Conservation (phyloP, 2,888 invertebrate species). For the Cephus nigrinus region DNA sequence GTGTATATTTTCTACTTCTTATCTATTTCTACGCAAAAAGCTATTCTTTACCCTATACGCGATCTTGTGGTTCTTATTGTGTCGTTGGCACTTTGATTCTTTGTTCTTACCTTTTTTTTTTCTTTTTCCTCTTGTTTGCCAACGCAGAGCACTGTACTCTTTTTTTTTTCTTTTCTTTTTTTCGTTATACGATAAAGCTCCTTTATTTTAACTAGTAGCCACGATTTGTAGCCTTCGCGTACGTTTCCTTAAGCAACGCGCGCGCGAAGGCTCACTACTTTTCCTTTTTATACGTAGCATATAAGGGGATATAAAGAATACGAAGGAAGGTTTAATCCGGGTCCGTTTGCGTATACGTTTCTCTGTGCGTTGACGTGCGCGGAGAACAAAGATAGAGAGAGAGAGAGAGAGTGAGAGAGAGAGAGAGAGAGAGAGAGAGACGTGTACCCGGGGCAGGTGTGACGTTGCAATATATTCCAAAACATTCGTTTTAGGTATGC, state of each 20-base stretch:
- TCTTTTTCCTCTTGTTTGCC: not conserved
- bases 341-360: not conserved
- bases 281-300: too few species aligned
- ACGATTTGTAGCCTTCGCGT: too few species aligned
- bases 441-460: constrained; percentile 48
- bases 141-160: not conserved
- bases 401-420: not conserved
- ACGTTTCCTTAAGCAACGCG: too few species aligned
- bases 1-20: too few species aligned
- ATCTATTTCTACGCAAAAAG: not conserved
- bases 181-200: too few species aligned
- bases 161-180: too few species aligned
- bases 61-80: constrained; percentile 20
- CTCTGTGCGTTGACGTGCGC: not conserved
- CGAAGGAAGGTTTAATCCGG: too few species aligned
- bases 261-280: too few species aligned
- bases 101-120: constrained; percentile 17
- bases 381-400: not conserved
- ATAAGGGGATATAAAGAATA: too few species aligned
- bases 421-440: not conserved
- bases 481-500: constrained; percentile 22
- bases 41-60: not conserved
- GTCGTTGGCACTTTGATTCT: constrained; percentile 28
- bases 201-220: too few species aligned
- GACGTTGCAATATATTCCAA: constrained; percentile 60